Percentiles rank a stretch among this genome's conserved stretches.
Conservation (phyloP, 2,888 invertebrate genomes). For the Apamea anceps region DNA sequence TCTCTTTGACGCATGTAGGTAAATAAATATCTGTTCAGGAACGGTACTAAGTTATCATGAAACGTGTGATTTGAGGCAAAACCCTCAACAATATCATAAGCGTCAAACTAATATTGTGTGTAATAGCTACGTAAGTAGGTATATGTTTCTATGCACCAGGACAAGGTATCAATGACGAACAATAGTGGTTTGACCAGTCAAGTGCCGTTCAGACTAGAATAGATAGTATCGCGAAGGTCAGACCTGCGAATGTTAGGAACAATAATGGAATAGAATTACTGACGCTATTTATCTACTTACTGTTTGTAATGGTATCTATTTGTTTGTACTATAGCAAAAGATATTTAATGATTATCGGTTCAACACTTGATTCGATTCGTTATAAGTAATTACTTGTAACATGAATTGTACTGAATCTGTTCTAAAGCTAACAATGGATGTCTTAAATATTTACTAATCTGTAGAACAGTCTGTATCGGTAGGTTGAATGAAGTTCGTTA, state of each 20-base stretch:
- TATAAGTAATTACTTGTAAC: neutral
- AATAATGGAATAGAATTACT: conserved; percentile 41
- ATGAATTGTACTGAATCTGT: conserved; percentile 8
- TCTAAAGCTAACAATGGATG: neutral
- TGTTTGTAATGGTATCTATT: conserved; percentile 2
- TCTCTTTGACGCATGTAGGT: neutral
- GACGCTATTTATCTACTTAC: neutral
- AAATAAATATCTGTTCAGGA: conserved; percentile 13
- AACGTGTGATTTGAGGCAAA: conserved; percentile 31
- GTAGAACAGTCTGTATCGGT: neutral
- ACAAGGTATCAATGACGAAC: conserved; percentile 61
- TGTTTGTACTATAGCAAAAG: conserved; percentile 25
- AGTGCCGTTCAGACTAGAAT: conserved; percentile 63
- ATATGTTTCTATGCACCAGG: conserved; percentile 43
- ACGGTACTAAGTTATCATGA: conserved; percentile 25
- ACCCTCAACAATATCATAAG: conserved; percentile 7
- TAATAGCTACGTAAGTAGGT: conserved; percentile 23
- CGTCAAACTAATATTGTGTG: conserved; percentile 10
- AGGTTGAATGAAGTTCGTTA: conserved; percentile 3
- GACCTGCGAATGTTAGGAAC: conserved; percentile 49
- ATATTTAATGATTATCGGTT: conserved; percentile 23
- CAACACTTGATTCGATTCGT: conserved; percentile 22
- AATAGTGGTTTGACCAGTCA: conserved; percentile 71
- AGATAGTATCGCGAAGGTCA: conserved; percentile 74
- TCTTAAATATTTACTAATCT: neutral